Evolutionary conservation across 2,113 vertebrate species (phyloP).

Genomic region (Malurus melanocephalus): DNA sequence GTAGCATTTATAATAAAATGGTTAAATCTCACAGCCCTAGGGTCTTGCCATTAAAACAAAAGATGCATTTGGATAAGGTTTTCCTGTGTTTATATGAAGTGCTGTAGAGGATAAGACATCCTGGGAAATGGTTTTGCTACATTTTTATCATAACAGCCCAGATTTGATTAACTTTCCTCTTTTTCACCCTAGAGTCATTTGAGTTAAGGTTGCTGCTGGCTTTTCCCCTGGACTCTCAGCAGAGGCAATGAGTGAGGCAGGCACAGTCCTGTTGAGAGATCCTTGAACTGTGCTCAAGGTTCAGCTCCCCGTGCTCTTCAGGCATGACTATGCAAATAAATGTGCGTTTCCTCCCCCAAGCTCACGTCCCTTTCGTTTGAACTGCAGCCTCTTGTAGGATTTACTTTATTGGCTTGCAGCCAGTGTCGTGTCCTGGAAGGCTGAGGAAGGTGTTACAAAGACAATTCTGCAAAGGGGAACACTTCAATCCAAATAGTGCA

Average conservation of each 20-base stretch:
- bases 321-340: conserved; percentile 9
- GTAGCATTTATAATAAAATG: background rate
- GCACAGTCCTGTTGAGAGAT: background rate
- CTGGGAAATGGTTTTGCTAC: background rate
- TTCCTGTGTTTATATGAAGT: background rate
- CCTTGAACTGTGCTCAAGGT: background rate
- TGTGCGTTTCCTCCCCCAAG: background rate
- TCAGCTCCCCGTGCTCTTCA: background rate
- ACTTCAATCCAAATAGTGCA: background rate
- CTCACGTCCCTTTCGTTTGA: background rate
- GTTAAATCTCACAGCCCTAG: background rate
- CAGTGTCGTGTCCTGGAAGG: background rate
- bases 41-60: background rate
- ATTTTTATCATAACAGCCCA: background rate
- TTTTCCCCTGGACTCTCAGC: background rate
- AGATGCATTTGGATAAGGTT: background rate
- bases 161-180: background rate
- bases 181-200: background rate
- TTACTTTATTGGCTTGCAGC: background rate
- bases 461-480: background rate
- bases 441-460: conserved; percentile 5
- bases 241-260: background rate
- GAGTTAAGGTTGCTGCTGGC: background rate
- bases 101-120: background rate
- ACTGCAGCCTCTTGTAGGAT: background rate